Conservation (phyloP, 2,113 vertebrate species). For the Clarias gariepinus region DNA sequence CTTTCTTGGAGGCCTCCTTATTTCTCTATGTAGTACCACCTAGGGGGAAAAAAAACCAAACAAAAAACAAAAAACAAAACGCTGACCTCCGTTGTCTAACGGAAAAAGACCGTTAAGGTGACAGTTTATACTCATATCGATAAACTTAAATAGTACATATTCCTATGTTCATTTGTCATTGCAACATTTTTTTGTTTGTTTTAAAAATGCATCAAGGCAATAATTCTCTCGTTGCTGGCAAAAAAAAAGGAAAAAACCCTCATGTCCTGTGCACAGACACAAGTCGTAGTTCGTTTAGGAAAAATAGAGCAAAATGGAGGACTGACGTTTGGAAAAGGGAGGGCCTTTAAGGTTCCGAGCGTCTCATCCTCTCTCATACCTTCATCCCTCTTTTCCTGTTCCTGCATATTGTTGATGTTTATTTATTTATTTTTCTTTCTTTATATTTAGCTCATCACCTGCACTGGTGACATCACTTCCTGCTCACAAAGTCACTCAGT, state of each 20-base stretch:
- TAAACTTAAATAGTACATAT: constrained; percentile 55
- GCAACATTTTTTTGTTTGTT: constrained; percentile 60
- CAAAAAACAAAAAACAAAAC: neutral
- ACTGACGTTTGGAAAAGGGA: constrained; percentile 6
- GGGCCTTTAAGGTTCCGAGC: neutral
- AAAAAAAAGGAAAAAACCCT: neutral
- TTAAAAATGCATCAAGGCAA: constrained; percentile 52
- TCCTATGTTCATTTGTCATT: constrained; percentile 67
- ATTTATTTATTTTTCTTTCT: constrained; percentile 22
- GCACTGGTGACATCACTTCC: constrained; percentile 77
- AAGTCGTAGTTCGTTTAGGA: constrained; percentile 22
- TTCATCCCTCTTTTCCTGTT: constrained; percentile 50
- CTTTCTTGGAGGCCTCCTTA: neutral
- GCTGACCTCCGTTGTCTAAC: constrained; percentile 26
- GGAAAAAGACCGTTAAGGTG: constrained; percentile 3
- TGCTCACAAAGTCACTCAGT: constrained; percentile 84
- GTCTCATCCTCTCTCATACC: constrained; percentile 47
- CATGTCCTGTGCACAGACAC: constrained; percentile 39
- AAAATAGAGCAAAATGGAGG: constrained; percentile 28
- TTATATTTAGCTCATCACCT: constrained; percentile 54
- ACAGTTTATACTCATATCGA: constrained; percentile 15
- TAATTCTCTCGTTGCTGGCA: constrained; percentile 11
- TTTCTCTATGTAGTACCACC: constrained; percentile 42
- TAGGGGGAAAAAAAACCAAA: neutral
- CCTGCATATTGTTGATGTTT: constrained; percentile 47